These are phyloP conservation scores for Leucoraja ocellata DNA, from an alignment of 2,797 vertebrate genomes.

Conservation along the genomic window DNA sequence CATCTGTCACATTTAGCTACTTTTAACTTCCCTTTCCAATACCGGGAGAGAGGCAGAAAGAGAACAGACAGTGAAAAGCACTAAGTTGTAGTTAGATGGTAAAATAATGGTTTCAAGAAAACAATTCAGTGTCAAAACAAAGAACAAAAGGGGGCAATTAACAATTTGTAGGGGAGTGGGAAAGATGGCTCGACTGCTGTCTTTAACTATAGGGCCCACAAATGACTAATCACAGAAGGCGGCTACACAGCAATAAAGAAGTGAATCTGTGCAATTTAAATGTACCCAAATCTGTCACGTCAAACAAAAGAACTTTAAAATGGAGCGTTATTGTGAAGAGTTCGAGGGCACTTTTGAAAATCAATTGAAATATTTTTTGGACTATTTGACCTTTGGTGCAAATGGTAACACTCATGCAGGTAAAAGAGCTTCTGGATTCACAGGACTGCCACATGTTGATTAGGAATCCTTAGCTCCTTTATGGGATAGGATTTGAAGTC, in stretches of 20 bases:
- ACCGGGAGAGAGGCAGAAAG: neutral
- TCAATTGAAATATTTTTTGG: neutral
- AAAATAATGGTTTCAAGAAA: neutral
- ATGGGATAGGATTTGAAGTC: neutral
- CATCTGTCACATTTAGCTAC: neutral
- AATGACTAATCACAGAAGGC: neutral
- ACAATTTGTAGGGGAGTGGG: neutral
- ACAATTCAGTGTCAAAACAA: neutral
- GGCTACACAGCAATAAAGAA: neutral
- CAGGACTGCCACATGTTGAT: slow-evolving; percentile 52
- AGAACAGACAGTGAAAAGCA: neutral
- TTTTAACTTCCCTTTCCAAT: neutral
- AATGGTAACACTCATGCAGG: slow-evolving; percentile 43
- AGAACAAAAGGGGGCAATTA: neutral
- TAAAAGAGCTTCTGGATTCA: slow-evolving; percentile 51
- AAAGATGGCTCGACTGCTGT: neutral
- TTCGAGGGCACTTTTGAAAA: neutral
- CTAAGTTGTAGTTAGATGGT: neutral
- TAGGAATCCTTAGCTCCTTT: slow-evolving; percentile 44
- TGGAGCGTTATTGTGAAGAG: neutral
- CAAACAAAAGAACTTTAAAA: neutral
- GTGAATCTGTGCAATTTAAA: neutral
- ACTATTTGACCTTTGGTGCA: neutral
- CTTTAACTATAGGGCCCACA: neutral
- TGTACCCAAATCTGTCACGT: neutral